Base-by-base conservation (phyloP, 2,888 invertebrate species). In the Eumerus sabulonum region DNA sequence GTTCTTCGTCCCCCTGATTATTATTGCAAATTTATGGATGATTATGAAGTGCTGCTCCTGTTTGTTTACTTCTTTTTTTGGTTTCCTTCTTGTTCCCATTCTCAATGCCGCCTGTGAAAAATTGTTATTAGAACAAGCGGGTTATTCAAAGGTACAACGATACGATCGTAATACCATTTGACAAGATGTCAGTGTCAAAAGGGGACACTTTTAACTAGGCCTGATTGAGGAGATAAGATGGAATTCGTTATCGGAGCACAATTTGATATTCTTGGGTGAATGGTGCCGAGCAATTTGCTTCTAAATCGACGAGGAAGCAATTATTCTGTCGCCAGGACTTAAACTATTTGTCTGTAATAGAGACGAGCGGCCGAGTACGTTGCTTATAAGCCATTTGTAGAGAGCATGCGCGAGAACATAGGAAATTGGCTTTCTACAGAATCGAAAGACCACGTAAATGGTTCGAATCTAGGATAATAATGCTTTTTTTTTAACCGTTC, bases 11-110 rank as follows among this genome's bases (percentile, higher is more conserved):
- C 1, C 13, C 36, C 1, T 11, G 17, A 53, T 74, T 76, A 76
- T 76, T 60, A 60, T 62, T 76, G 76, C 71, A 81, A 81, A 81
- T 81, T 81, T 81, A 81, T 81, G 76, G 76, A 62, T 48, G 76
- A 76, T 81, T 76, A 81, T 76, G 70, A 76, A 66, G 62, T 71
- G 71, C 60, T 79, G 68, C 57, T 16, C 44, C 19, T 54, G 13
- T 59, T 53, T 42, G 40, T 42, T 53, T 77, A 59, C 68, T 77
- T 77, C 42, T 53, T 68, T 59, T 56, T 40, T 36, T 48, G 53
- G 40, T 56, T 59, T 62, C 54, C 50, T 18, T 56, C 27, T 27
- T 7, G 27, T 38, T 27, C 12, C 0, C 4, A 9, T 38, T 18
- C 9, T 1, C 11, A 40, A 4, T 44, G 14, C 14, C 14, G 64